A percentile compares a stretch with the other conserved stretches of the same genome.
These are phyloP conservation scores for Perodicticus potto DNA, from an alignment of 2,797 vertebrate species.

Conservation along the genomic window DNA sequence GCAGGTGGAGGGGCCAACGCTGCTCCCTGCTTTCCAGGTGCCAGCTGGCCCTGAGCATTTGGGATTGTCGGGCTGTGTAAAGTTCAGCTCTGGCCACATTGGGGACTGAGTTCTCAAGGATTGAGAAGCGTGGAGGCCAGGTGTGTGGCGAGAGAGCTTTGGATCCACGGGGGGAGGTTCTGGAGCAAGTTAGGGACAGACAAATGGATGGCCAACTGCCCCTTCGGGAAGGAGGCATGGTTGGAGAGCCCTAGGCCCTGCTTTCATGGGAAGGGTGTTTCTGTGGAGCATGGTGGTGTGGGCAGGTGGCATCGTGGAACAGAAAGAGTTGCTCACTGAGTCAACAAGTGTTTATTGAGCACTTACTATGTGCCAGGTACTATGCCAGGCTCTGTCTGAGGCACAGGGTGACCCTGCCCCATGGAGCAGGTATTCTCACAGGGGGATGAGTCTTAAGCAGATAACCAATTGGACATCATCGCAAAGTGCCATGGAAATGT, in stretches of 20 bases:
- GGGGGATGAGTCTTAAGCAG: not conserved
- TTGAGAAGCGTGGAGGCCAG: not conserved
- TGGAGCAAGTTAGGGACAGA: not conserved
- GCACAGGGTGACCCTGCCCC: not conserved
- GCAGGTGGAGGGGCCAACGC: not conserved
- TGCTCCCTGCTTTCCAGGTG: not conserved
- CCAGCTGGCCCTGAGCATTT: not conserved
- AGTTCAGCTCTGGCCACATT: not conserved
- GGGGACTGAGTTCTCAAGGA: not conserved
- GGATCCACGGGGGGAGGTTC: not conserved
- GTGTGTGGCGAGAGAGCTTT: not conserved
- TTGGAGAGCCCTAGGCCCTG: not conserved
- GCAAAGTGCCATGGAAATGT: not conserved
- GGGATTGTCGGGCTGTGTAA: not conserved
- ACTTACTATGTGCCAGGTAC: not conserved
- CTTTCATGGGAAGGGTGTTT: not conserved
- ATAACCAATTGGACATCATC: too few species aligned
- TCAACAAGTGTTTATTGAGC: fast-evolving
- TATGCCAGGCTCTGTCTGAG: not conserved
- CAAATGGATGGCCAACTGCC: not conserved
- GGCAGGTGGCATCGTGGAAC: not conserved
- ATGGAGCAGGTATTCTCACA: fast-evolving
- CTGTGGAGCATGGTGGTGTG: not conserved
- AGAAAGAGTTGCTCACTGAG: not conserved
- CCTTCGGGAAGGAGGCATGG: not conserved